Evolutionary conservation across 2,113 vertebrate species (phyloP).

Genomic region (Psittacula cyanocephala): DNA sequence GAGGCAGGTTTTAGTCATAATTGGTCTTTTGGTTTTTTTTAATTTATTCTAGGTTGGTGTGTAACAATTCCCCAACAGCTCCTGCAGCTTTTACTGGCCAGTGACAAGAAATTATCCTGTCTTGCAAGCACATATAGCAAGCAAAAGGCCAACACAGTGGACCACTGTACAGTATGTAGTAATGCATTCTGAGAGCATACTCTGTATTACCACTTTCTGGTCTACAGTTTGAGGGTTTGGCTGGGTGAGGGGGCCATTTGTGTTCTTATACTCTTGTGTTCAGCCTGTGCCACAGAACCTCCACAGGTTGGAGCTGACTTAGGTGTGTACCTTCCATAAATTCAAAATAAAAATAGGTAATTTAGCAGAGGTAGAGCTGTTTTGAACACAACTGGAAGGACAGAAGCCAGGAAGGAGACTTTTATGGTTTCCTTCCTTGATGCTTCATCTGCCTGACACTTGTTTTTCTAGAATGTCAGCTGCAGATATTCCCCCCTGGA

Average conservation of each 20-base stretch:
- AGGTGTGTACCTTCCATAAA: neutral
- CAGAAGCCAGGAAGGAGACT: neutral
- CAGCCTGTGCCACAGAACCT: neutral
- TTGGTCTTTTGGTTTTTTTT: neutral
- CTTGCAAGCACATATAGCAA: neutral
- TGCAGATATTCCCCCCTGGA: neutral
- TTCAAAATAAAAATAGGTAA: neutral
- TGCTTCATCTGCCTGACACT: neutral
- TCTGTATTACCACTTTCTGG: neutral
- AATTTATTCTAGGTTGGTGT: neutral
- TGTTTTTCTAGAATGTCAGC: neutral
- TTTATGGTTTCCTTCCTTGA: neutral
- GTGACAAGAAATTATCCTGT: neutral
- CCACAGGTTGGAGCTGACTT: neutral
- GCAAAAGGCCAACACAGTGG: neutral
- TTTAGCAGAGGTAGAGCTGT: neutral
- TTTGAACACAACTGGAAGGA: neutral
- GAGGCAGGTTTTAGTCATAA: neutral
- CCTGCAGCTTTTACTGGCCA: neutral
- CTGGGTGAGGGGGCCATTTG: neutral
- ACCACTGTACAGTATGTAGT: too few species aligned
- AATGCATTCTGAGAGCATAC: neutral
- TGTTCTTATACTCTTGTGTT: accelerated
- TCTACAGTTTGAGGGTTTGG: neutral
- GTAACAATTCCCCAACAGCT: neutral